A percentile compares a stretch with the other conserved stretches of the same genome.
phyloP scores from a whole-genome alignment of 1,140 invertebrate genomes.

The Campodea augens region DNA sequence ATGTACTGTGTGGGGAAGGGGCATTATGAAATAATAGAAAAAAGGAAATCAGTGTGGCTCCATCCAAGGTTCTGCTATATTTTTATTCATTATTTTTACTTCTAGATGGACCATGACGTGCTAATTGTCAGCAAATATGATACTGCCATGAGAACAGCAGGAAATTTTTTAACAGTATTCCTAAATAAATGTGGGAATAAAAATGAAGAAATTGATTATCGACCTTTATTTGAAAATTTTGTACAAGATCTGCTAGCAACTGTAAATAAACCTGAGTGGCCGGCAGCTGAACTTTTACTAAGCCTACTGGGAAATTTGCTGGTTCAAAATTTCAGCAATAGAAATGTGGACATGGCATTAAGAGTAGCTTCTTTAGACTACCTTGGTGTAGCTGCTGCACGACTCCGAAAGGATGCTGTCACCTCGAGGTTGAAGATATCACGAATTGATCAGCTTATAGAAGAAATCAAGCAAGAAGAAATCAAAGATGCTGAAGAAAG shows the following conservation, averaged over 20 bases:
- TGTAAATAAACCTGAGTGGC: conserved; percentile 98
- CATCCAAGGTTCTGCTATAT: no score
- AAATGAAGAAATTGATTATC: conserved; percentile 89
- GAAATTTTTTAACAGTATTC: conserved; percentile 89
- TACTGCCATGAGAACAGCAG: conserved; percentile 74
- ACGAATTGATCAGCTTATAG: conserved; percentile 80
- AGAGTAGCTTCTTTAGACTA: conserved; percentile 93
- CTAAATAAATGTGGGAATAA: conserved; percentile 88
- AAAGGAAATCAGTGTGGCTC: no score
- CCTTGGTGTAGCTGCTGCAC: conserved; percentile 86
- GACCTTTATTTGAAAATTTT: conserved; percentile 96
- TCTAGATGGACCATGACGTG: conserved; percentile 65
- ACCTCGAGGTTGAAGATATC: conserved; percentile 70
- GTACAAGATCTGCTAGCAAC: conserved; percentile 92
- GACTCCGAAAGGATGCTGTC: conserved; percentile 82
- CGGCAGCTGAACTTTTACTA: conserved; percentile 84
- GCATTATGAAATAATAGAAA: no score
- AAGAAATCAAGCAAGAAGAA: conserved; percentile 67
- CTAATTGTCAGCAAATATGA: conserved; percentile 79
- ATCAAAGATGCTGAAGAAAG: conserved; percentile 45
- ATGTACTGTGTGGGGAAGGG: no score
- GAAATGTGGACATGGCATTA: conserved; percentile 84
- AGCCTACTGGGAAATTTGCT: conserved; percentile 76
- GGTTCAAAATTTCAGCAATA: conserved; percentile 87
- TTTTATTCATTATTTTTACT: no score